Evolutionary conservation across 2,113 vertebrate genomes (phyloP).

Genomic region (Brachyhypopomus occidentalis): DNA sequence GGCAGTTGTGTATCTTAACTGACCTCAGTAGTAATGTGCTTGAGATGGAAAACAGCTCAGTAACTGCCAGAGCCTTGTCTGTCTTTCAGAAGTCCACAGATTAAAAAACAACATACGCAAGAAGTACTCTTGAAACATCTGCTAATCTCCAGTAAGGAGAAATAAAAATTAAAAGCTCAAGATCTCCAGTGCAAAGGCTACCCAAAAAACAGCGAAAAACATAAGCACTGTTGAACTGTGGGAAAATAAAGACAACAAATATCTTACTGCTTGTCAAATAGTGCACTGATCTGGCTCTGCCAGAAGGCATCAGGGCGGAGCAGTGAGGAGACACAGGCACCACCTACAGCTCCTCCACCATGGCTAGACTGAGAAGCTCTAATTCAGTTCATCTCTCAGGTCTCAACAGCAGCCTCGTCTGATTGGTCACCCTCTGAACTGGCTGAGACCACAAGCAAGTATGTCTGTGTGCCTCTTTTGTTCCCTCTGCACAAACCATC

Average conservation of each 20-base stretch:
- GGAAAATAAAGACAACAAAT: not conserved
- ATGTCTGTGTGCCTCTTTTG: too few relatives aligned
- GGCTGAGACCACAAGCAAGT: too few relatives aligned
- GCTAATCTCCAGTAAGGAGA: constrained; percentile 59
- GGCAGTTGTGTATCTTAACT: constrained; percentile 52
- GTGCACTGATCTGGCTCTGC: constrained; percentile 11
- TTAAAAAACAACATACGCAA: constrained; percentile 45
- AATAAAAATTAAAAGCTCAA: constrained; percentile 36
- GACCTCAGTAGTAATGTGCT: constrained; percentile 47
- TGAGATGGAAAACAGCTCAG: constrained; percentile 17
- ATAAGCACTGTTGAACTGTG: not conserved
- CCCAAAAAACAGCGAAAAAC: not conserved
- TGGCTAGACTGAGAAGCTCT: not conserved
- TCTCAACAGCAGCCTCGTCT: not conserved
- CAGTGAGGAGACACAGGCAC: constrained; percentile 52
- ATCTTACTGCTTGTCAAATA: constrained; percentile 40
- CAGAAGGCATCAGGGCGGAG: constrained; percentile 53
- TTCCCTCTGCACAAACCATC: not conserved
- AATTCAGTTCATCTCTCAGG: not conserved
- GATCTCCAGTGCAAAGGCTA: constrained; percentile 28
- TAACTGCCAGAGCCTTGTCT: not conserved
- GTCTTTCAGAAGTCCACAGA: constrained; percentile 58
- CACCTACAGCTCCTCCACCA: constrained; percentile 29
- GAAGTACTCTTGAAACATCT: constrained; percentile 54
- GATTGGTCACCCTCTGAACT: not conserved